A percentile compares a stretch with the other conserved stretches of the same genome.
Evolutionary conservation across 2,797 vertebrate genomes (phyloP).

Genomic region (Denticeps clupeoides): DNA sequence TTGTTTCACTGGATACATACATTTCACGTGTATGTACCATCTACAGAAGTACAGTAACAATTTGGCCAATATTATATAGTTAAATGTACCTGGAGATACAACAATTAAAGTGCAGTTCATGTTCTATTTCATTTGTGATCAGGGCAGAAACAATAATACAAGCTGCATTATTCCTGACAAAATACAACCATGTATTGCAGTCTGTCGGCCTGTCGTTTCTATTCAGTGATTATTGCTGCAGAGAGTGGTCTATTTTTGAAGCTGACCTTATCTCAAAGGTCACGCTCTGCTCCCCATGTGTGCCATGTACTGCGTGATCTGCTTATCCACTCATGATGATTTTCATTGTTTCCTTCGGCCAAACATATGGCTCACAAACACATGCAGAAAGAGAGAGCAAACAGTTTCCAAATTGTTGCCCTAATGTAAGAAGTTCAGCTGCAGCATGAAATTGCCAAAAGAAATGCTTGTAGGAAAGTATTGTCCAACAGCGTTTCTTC

Average conservation of each 20-base stretch:
- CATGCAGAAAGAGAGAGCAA: constrained; percentile 37
- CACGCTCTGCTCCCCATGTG: constrained; percentile 23
- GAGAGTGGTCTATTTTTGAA: constrained; percentile 10
- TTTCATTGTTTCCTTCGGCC: constrained; percentile 38
- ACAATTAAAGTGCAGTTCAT: no score
- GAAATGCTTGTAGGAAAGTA: no score
- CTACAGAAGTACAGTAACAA: no score
- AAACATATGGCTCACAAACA: constrained; percentile 44
- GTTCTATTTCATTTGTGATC: no score
- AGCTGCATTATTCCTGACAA: no score
- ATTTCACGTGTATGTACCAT: no score
- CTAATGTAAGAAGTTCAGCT: constrained; percentile 1
- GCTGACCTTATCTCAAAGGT: constrained; percentile 18
- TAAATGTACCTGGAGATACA: no score
- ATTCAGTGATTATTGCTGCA: constrained; percentile 4
- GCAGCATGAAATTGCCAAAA: background rate
- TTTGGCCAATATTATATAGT: no score
- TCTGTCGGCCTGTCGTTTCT: background rate
- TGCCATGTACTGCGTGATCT: constrained; percentile 16
- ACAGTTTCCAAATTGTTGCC: constrained; percentile 20
- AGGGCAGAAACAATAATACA: no score
- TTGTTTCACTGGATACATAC: no score
- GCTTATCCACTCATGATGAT: constrained; percentile 28
- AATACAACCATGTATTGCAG: background rate
- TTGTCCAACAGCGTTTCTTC: no score